These are phyloP conservation scores for Spongia lamella DNA, from an alignment of 37 sponge, comb jelly and placozoan genomes.

Conservation along the genomic window DNA sequence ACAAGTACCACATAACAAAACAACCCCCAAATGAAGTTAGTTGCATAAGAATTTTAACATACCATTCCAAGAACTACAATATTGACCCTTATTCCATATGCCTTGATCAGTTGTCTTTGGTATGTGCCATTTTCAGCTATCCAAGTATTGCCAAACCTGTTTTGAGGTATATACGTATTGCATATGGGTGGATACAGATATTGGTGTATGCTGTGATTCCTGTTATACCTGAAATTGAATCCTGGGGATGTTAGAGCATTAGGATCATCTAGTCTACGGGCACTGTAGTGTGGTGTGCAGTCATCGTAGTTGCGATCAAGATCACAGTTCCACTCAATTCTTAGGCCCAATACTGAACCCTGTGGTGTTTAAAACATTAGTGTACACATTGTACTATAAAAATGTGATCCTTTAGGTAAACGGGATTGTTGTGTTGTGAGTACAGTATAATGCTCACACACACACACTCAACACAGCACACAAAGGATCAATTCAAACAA, in stretches of 20 bases:
- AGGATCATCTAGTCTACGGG: constrained; percentile 61
- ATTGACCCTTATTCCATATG: constrained; percentile 63
- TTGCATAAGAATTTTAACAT: not conserved
- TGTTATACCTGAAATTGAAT: constrained; percentile 71
- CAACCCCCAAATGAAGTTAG: not conserved
- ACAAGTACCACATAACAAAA: not conserved
- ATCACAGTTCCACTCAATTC: constrained; percentile 67
- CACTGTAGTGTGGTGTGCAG: constrained; percentile 51
- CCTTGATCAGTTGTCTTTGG: constrained; percentile 51
- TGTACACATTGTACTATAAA: too few species aligned
- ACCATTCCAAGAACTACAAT: constrained; percentile 50
- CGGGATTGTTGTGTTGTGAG: too few species aligned
- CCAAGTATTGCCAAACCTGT: too few species aligned
- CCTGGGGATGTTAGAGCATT: constrained; percentile 50
- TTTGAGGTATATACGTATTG: not conserved
- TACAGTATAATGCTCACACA: too few species aligned
- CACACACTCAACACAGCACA: too few species aligned
- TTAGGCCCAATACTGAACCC: constrained; percentile 72
- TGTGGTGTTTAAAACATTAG: not conserved
- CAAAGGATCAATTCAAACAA: too few species aligned
- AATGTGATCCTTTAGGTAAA: too few species aligned
- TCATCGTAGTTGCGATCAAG: constrained; percentile 3
- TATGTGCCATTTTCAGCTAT: constrained; percentile 2
- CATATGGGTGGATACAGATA: constrained; percentile 10
- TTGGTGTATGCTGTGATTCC: not conserved